Conservation (phyloP, 2,113 vertebrate genomes). For the Calidris pygmaea region DNA sequence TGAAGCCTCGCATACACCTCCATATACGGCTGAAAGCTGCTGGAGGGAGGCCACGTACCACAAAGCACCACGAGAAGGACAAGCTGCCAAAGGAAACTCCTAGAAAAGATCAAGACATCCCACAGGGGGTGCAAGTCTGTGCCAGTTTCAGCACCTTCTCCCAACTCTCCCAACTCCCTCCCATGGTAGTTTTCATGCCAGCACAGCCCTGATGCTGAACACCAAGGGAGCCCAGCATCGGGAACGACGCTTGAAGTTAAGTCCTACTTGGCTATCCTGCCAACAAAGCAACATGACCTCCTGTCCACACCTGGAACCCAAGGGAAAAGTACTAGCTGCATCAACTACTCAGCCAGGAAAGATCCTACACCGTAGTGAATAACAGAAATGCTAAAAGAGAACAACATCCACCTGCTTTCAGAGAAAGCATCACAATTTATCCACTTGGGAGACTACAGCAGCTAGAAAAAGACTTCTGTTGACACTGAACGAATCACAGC, state of each 20-base stretch:
- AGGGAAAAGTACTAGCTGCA: neutral
- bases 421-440: neutral
- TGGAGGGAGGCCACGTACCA: neutral
- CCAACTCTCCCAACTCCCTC: neutral
- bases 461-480: neutral
- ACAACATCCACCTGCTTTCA: neutral
- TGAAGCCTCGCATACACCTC: fast-evolving
- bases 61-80: neutral
- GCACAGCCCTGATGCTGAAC: neutral
- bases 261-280: neutral
- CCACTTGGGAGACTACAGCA: neutral
- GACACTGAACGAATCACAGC: neutral
- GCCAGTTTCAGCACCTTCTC: neutral
- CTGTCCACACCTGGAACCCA: neutral
- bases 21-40: neutral
- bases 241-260: neutral
- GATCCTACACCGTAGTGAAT: neutral
- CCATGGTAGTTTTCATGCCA: neutral
- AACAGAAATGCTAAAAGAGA: neutral
- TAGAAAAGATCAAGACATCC: neutral
- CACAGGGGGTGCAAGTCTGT: neutral
- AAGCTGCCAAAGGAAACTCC: neutral
- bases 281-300: neutral
- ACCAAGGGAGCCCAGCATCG: neutral
- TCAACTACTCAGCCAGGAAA: neutral